Conservation (phyloP, 2,797 vertebrate species). For the Leontocebus nigricollis region DNA sequence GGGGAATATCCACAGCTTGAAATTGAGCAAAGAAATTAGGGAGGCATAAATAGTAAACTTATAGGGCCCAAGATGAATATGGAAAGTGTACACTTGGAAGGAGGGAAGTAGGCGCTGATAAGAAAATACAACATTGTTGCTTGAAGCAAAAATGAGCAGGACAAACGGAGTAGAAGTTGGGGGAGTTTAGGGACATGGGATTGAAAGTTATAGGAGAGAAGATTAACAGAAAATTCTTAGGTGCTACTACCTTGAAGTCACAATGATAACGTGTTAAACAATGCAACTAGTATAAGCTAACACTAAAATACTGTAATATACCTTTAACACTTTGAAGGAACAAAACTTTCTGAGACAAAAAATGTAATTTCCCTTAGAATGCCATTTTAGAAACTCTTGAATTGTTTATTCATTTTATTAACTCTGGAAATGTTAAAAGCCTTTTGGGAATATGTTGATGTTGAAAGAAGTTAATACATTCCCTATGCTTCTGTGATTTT, state of each 20-base stretch:
- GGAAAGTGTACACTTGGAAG: background rate
- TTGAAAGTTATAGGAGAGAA: background rate
- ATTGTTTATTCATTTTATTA: constrained; percentile 48
- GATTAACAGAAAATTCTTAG: background rate
- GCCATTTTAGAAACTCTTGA: constrained; percentile 33
- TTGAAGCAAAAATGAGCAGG: background rate
- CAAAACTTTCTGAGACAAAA: background rate
- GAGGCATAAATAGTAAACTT: background rate
- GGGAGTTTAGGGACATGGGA: no score
- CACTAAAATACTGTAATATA: background rate
- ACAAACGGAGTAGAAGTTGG: background rate
- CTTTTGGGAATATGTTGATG: constrained; percentile 31
- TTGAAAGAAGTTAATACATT: constrained; percentile 52
- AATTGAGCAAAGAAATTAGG: background rate
- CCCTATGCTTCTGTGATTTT: constrained; percentile 42
- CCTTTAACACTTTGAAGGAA: background rate
- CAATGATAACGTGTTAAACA: background rate
- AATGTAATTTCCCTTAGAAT: background rate
- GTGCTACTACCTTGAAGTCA: background rate
- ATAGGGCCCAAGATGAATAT: background rate
- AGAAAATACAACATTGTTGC: background rate
- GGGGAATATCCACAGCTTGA: background rate
- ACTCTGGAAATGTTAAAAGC: constrained; percentile 50
- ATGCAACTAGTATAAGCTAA: background rate
- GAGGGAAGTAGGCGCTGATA: background rate